Percentiles rank a stretch among this genome's conserved stretches.
Conservation (phyloP, 1,140 invertebrate genomes). For the Drosophila nigromelanica region DNA sequence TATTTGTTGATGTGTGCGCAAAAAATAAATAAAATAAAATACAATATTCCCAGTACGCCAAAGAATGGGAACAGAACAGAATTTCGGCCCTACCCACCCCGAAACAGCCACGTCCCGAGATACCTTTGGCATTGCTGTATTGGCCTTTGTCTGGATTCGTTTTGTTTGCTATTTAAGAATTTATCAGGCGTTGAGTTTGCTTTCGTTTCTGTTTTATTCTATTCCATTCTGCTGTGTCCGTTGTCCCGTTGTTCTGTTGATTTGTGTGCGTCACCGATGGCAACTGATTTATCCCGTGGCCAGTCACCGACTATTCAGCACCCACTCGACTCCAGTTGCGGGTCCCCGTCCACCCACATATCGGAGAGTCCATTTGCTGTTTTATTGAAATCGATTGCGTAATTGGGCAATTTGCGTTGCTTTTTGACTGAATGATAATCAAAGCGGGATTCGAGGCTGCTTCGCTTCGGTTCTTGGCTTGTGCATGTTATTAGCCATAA, state of each 20-base stretch:
- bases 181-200: conserved; percentile 66
- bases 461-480: not conserved
- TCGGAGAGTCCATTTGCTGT: conserved; percentile 23
- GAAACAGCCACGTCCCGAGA: not conserved
- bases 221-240: not conserved
- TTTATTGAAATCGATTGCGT: conserved; percentile 69
- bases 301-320: conserved; percentile 1
- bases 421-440: conserved; percentile 43
- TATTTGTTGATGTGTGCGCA: conserved; percentile 60
- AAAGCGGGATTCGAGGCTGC: conserved; percentile 14
- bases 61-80: conserved; percentile 9
- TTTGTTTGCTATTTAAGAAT: conserved; percentile 58
- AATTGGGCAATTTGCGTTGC: conserved; percentile 64
- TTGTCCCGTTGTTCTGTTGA: conserved; percentile 19
- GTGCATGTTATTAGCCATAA: conserved; percentile 20
- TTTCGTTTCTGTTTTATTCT: conserved; percentile 40
- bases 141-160: conserved; percentile 30
- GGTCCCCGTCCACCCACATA: conserved; percentile 2
- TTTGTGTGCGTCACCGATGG: conserved; percentile 39
- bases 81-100: conserved; percentile 10
- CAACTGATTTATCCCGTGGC: conserved; percentile 1
- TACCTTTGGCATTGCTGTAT: conserved; percentile 12
- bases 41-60: conserved; percentile 31
- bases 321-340: not conserved
- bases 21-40: conserved; percentile 69